Evolutionary conservation across 2,888 invertebrate genomes (phyloP), one percentile per base, ranked within the genome.

Genomic region (Sphaerophoria taeniata): DNA sequence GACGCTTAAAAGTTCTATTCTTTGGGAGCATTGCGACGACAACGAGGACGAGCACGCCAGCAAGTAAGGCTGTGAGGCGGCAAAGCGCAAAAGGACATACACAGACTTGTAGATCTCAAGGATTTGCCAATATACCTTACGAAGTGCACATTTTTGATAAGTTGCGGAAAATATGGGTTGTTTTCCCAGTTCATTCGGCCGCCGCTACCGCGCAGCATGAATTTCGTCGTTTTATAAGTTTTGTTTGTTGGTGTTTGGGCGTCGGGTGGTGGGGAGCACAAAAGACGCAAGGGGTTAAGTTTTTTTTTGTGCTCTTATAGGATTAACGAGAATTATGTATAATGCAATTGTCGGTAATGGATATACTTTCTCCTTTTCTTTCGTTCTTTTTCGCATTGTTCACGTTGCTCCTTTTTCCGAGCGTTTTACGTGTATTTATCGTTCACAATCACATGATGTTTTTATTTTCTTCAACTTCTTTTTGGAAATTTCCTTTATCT

Each of bases 271-370:
- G 39, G 7, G 4, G 3, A n/a, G n/a, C n/a, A n/a, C n/a, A n/a
- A n/a, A n/a, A n/a, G n/a, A n/a, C n/a, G n/a, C n/a, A n/a, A n/a
- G n/a, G n/a, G n/a, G n/a, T n/a, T n/a, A n/a, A 11, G 39, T 43
- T 43, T 43, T 43, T 51, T 36, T 63, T 24, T 51, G 51, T 60
- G 36, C 63, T 47, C 55, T 72, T 67, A 53, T 69, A 61, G 70
- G 61, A 78, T 78, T 78, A 83, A 70, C 61, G 56, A 65, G 65
- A 47, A 71, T 74, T 70, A 70, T 83, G 65, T 45, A 78, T 79
- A 79, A 79, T 84, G 83, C 79, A 84, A 67, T 84, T 75, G 83
- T 75, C 34, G 60, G 65, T 75, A 79, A 84, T 79, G 79, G 71
- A 71, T 79, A 84, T 61, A 49, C 49, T 63, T 67, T 79, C 39